Base-by-base conservation (phyloP, 2,888 invertebrate genomes). In the Cistogaster globosa region DNA sequence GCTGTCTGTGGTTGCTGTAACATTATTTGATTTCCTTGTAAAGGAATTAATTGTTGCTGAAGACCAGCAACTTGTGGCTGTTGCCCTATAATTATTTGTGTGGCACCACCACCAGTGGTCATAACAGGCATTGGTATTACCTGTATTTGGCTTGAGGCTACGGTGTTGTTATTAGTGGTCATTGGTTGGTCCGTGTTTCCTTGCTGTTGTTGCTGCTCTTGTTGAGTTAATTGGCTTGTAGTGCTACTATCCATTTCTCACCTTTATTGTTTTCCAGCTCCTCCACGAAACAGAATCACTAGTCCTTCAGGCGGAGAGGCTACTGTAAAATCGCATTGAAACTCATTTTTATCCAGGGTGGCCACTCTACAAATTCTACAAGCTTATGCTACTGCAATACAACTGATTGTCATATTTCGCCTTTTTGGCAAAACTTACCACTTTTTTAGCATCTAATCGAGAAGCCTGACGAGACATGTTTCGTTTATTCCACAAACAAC, bases 321-420 rank as follows among this genome's bases (percentile, higher is more conserved):
- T 90, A 92, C 92, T 92, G 92, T 88, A 92, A 92, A 92, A 92
- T 91, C 91, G 91, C 92, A 92, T 90, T 89, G 90, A 90, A 89
- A 90, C 92, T 76, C 26, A n/a, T n/a, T 62, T 84, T 91, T 89
- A 90, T 88, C 88, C 91, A 92, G 88, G 88, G 87, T 90, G 91
- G 89, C 90, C 91, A 90, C 87, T 87, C 88, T 89, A 86, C 89
- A 87, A 87, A 72, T 74, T 76, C 60, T 83, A 76, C 82, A 63
- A 80, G 60, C 57, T 82, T 71, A 78, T 69, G 45, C 57, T 85
- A 77, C 32, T 67, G 62, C 80, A 71, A 72, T 65, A 63, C 51
- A 75, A 60, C 2, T 51, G 2, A 53, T 68, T 58, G n/a, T 58
- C 78, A 79, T 86, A 42, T 48, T 86, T 79, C 58, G 32, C 69